Evolutionary conservation across 2,797 vertebrate genomes (phyloP), one percentile per base, ranked within the genome.

Genomic region (Bufotes viridis): DNA sequence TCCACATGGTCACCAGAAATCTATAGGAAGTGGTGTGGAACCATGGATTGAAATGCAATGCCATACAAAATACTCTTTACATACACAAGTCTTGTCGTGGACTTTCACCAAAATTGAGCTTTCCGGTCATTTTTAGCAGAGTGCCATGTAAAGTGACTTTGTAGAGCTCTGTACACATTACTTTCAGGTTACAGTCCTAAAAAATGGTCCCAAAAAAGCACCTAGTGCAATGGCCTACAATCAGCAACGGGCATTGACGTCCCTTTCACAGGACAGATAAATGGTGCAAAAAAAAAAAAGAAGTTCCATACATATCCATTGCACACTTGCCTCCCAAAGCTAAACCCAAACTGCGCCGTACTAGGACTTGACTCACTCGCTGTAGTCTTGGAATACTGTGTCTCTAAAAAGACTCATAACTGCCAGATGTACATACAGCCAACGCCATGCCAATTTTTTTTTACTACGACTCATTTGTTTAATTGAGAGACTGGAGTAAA

Each of bases 401-500:
- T 75, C 70, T 49, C n/a, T 58, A 51, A 76, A 53, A 76, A 11
- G 55, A 22, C 34, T 55, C 55, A 13, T 11, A 70, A 70, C 65
- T 12, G 69, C 49, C 82, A 22, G 76, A 78, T 53, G 65, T 76
- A 70, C 51, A 24, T 17, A 67, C 58, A 24, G 55, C 10, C 18
- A 51, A 70, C 49, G 49, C 24, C 13, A 10, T n/a, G 9, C 29
- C 75, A 49, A 10, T 18, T 49, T 75, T 84, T 34, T 29, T 63
- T 75, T 49, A 24, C 70, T 63, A 24, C 3, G 29, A 85, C 53
- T 76, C 70, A 49, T 51, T 67, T 17, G 6, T 26, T 85, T 85
- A 78, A 78, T 85, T 67, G 74, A 78, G 75, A 85, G 60, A 53
- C 69, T 10, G 67, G 13, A 75, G 67, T 22, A 82, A 63, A 69